Evolutionary conservation across 2,888 invertebrate species (phyloP), one percentile per base, ranked within the genome.

Genomic region (Tineola bisselliella): DNA sequence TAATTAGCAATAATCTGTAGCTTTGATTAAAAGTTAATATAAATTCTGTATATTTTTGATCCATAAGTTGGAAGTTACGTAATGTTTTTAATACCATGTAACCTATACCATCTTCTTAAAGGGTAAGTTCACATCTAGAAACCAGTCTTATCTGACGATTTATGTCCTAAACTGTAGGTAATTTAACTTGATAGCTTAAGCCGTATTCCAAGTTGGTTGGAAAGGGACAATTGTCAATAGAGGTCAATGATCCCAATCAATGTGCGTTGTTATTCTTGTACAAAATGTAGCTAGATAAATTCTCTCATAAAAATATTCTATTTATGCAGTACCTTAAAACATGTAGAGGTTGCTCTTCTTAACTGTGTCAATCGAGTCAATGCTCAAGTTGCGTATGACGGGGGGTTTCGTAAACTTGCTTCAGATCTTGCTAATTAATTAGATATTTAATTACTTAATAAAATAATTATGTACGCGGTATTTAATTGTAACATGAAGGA

Each of bases 101-200:
- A 48, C 48, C 48, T 48, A 48, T 48, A 48, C 15, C 48, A 48
- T 48, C 48, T 48, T 48, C 48, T 13, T 48, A 48, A 48, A 48
- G 48, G 48, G 48, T 48, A 48, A 48, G 48, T 48, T 48, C 48
- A 48, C 48, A 48, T 48, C 48, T 48, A 48, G 48, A 48, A 38
- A 48, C 48, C 48, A 48, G 48, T 48, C 48, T 48, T 48, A 48
- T 48, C 48, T 48, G 48, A 48, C 15, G 48, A 48, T 48, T 48
- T 48, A 48, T 48, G 48, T 48, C 48, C 48, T 48, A 48, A 48
- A 48, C 48, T 48, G 48, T 48, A 48, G 48, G 48, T 48, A 48
- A 48, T 48, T 48, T 48, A 48, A 13, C 48, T 48, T 48, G 48
- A 48, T 48, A 48, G 48, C 48, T 48, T 3, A 10, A 48, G 43